phyloP scores from a whole-genome alignment of 2,888 invertebrate species.

The Dicranocentrus wangi region DNA sequence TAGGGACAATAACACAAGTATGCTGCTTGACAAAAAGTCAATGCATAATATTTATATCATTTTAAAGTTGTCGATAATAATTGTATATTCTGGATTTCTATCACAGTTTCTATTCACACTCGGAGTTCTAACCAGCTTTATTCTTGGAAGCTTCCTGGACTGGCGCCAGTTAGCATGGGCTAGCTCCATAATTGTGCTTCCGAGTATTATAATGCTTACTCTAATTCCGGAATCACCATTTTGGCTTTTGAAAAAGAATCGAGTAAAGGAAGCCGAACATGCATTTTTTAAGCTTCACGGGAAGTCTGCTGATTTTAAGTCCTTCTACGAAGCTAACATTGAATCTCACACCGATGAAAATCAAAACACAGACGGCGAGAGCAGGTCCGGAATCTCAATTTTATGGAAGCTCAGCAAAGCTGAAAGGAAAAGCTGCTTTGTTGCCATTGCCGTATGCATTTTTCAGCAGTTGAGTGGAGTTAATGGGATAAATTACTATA shows the following conservation, averaged over 20 bases:
- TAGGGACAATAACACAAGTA: conserved; percentile 70
- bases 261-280: conserved; percentile 60
- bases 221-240: conserved; percentile 69
- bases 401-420: conserved; percentile 47
- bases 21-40: not conserved
- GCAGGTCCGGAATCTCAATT: conserved; percentile 45
- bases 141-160: conserved; percentile 65
- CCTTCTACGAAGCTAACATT: conserved; percentile 42
- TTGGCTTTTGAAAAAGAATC: conserved; percentile 63
- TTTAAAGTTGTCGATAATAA: too few relatives aligned
- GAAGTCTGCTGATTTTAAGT: conserved; percentile 51
- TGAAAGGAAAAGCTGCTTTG: conserved; percentile 61
- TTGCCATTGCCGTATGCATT: conserved; percentile 67
- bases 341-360: conserved; percentile 58
- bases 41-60: conserved; percentile 3
- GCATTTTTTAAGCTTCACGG: conserved; percentile 65
- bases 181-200: conserved; percentile 57
- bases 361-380: conserved; percentile 48
- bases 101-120: conserved; percentile 66
- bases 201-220: conserved; percentile 61
- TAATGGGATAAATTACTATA: conserved; percentile 69
- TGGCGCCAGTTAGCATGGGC: conserved; percentile 68
- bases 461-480: conserved; percentile 70
- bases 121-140: conserved; percentile 68
- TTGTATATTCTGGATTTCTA: not conserved